Evolutionary conservation across 64 coral and sea anemone genomes (phyloP).

Genomic region (Actinia equina): DNA sequence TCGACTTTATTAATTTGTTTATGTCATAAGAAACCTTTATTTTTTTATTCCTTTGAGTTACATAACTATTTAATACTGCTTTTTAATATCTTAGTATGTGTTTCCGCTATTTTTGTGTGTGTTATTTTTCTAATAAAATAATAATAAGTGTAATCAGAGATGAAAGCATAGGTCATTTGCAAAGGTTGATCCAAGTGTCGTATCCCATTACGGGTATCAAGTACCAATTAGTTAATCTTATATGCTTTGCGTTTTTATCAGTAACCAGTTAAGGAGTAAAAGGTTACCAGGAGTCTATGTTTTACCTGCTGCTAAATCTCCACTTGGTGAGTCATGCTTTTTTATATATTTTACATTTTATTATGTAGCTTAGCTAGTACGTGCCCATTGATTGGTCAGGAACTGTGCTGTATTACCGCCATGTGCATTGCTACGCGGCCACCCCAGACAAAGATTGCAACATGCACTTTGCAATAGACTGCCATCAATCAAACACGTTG

Average conservation of each 20-base stretch:
- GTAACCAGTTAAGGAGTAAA: constrained; percentile 83
- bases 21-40: not conserved
- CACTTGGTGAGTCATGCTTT: constrained; percentile 65
- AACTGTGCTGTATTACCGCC: too few species aligned
- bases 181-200: not conserved
- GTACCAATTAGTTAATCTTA: not conserved
- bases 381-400: too few species aligned
- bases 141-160: too few species aligned
- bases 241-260: not conserved
- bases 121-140: too few species aligned
- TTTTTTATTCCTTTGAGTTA: not conserved
- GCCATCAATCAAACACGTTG: too few species aligned
- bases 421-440: too few species aligned
- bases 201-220: not conserved
- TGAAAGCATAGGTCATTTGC: not conserved
- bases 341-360: not conserved
- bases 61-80: not conserved
- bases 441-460: too few species aligned
- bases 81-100: too few species aligned
- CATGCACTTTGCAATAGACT: too few species aligned
- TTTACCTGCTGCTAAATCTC: constrained; percentile 89
- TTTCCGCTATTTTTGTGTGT: too few species aligned
- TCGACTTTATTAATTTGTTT: not conserved
- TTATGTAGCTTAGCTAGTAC: too few species aligned
- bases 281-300: constrained; percentile 98